These are phyloP conservation scores for Eupithecia exiguata DNA, from an alignment of 2,888 invertebrate genomes.

Conservation along the genomic window DNA sequence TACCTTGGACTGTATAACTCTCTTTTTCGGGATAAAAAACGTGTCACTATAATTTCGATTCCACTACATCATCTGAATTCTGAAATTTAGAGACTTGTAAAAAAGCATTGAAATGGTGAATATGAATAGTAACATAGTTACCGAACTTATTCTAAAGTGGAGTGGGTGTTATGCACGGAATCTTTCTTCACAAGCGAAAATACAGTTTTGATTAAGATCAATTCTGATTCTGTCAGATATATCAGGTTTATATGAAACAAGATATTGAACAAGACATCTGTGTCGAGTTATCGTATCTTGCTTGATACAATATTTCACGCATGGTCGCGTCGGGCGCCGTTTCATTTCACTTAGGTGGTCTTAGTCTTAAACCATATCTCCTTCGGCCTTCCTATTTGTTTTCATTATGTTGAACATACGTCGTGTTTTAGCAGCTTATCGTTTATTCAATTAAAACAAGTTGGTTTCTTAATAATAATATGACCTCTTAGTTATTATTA, in stretches of 20 bases:
- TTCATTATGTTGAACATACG: constrained; percentile 14
- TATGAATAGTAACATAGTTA: constrained; percentile 4
- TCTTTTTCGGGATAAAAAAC: constrained; percentile 27
- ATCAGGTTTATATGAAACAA: constrained; percentile 40
- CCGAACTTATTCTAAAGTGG: background rate
- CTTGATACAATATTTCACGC: constrained; percentile 48
- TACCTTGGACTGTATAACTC: constrained; percentile 34
- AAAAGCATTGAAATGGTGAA: background rate
- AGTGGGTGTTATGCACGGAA: background rate
- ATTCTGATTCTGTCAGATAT: constrained; percentile 30
- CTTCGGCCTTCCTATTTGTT: constrained; percentile 20
- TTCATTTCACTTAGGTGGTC: constrained; percentile 36
- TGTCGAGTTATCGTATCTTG: constrained; percentile 42
- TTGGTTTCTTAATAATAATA: constrained; percentile 37
- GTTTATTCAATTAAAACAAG: constrained; percentile 18
- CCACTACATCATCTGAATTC: constrained; percentile 13
- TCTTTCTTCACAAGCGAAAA: constrained; percentile 21
- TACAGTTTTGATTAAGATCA: constrained; percentile 19
- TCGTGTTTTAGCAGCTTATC: constrained; percentile 20
- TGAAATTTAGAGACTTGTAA: background rate
- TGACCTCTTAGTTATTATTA: constrained; percentile 20
- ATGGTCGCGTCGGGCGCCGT: constrained; percentile 39
- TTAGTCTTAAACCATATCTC: constrained; percentile 23
- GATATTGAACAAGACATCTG: constrained; percentile 26
- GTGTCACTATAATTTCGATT: constrained; percentile 11